Conservation (phyloP, 2,888 invertebrate species). For the Himalopsyche tibetana region DNA sequence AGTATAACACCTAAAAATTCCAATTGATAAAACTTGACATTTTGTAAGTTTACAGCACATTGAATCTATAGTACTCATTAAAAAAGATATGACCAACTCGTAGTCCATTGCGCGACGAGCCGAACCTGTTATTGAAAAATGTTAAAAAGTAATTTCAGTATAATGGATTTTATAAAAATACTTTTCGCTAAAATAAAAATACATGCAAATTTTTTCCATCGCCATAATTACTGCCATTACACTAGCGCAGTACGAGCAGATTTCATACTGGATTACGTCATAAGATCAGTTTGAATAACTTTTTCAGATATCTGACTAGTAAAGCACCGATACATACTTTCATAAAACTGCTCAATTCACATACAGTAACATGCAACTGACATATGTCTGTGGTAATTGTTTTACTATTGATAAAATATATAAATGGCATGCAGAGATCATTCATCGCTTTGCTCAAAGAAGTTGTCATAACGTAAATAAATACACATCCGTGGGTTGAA, state of each 20-base stretch:
- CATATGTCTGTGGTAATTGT: background rate
- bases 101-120: background rate
- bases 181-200: background rate
- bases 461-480: slow-evolving; percentile 2
- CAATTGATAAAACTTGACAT: no score
- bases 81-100: background rate
- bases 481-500: background rate
- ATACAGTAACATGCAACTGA: background rate
- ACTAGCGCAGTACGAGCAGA: background rate
- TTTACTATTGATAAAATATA: slow-evolving; percentile 8
- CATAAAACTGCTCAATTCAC: background rate
- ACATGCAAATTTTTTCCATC: background rate
- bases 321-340: background rate
- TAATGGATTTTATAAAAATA: slow-evolving; percentile 10
- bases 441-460: slow-evolving; percentile 19
- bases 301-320: slow-evolving; percentile 1
- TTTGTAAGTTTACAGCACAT: no score
- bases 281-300: background rate
- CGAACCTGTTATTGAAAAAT: background rate
- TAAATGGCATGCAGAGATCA: slow-evolving; percentile 34
- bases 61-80: no score
- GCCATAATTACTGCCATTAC: background rate
- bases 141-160: background rate
- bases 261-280: background rate
- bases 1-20: no score